phyloP scores from a whole-genome alignment of 37 sponge, comb jelly and placozoan species.

The Oscarella lobularis region DNA sequence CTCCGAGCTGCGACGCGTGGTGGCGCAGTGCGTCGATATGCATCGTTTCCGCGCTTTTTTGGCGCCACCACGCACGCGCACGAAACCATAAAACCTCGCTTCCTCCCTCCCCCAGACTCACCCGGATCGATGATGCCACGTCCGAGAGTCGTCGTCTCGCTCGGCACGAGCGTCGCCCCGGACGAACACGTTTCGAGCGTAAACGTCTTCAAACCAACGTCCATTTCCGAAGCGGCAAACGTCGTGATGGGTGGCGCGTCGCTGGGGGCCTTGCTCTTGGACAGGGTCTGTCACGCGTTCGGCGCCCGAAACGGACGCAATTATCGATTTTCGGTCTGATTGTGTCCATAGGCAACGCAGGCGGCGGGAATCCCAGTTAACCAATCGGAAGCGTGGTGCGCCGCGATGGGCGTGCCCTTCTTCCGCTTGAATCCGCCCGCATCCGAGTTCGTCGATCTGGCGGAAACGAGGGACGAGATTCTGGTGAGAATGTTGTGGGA shows the following conservation, averaged over 20 bases:
- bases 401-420: neutral
- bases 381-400: neutral
- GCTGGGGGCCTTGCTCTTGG: neutral
- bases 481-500: neutral
- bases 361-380: neutral
- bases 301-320: no score
- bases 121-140: no score
- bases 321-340: neutral
- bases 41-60: no score
- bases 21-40: no score
- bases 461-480: neutral
- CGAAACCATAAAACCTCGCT: no score
- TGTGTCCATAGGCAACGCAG: neutral
- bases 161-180: neutral
- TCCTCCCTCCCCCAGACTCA: no score
- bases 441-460: neutral
- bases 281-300: neutral
- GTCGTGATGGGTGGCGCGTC: neutral
- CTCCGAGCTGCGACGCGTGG: no score
- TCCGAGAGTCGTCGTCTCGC: neutral
- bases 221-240: neutral
- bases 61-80: no score
- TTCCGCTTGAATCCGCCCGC: neutral
- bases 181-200: neutral
- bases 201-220: neutral